Base-by-base conservation (phyloP, 2,797 vertebrate species). In the Xenops minutus region DNA sequence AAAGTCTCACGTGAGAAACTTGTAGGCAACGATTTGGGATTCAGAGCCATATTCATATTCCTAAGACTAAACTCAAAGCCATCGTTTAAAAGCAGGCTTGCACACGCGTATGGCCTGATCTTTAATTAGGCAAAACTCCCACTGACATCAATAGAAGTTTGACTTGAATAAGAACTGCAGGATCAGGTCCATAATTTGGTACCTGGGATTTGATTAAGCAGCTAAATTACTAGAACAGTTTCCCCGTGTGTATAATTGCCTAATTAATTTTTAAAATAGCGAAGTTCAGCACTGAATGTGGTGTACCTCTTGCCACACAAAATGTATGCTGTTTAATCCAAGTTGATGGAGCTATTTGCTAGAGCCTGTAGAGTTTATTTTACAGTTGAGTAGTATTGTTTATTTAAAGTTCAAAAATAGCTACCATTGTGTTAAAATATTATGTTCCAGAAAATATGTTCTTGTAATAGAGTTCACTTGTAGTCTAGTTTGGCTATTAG, bases 231-330 rank as follows among this genome's bases (percentile, higher is more conserved):
- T 94, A 93, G 76, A 92, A 93, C 93, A 92, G 80, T 95, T 97
- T 97, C 89, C 79, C 85, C 88, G 67, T 85, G 94, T 95, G 90
- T 88, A 95, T 95, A 97, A 96, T 95, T 95, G 95, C 87, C 94
- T 97, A 95, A 93, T 96, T 97, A 96, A 97, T 97, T 95, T 97
- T 97, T 95, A 80, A 97, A 94, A 97, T 97, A 88, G 82, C 91
- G 75, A 88, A 95, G 89, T 95, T 97, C 85, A 95, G 95, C 91
- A 43, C 94, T 75, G 89, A 85, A 75, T 85, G 46, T 82, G 71
- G 88, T 68, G 72, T 68, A 93, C 93, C 83, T 93, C 81, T 89
- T 94, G 90, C 88, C 77, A 74, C 36, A 27, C 27, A 52, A 93
- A 90, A 93, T 85, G 12, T 55, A 44, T 78, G 51, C 83, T 86